Evolutionary conservation across 2,113 vertebrate species (phyloP), one percentile per base, ranked within the genome.

Genomic region (Cyanistes caeruleus): DNA sequence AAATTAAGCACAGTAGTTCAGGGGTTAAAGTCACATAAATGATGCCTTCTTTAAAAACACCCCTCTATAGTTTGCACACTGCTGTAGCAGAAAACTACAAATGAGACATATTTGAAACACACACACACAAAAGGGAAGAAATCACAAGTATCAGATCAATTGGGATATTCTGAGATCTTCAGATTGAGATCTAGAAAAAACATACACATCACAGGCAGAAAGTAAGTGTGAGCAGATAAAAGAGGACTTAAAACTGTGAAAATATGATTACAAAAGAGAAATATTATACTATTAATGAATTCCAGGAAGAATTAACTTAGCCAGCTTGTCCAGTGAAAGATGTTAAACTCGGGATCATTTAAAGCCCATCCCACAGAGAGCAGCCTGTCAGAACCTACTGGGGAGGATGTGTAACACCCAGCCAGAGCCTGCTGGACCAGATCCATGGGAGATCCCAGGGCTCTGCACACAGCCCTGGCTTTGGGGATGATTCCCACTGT

Each of bases 371-470:
- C 63, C 60, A 1, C 0, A 43, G 65, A 48, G 63, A 35, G 3
- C 25, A 65, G 49, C 13, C 79, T 39, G 16, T 30, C 20, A 33
- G 49, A 68, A 23, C 1, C 25, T 0, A 5, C 10, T 41, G n/a
- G 19, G 49, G 27, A 53, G 2, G 30, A 24, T 9, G 21, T 4
- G 20, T 7, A 5, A 27, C 65, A 25, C 2, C 20, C 65, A 67
- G 76, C 10, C 6, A 35, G 58, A 4, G 2, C 8, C 30, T 15
- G 2, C 2, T 19, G 48, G 1, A 25, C 65, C 52, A 18, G 20
- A 18, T 12, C 35, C 56, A 4, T 0, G 2, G 13, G 48, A 46
- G n/a, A 11, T 15, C 3, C 3, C 2, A 35, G 1, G 33, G 69
- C 73, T 73, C 19, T 73, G 72, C 41, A 31, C 43, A 28, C 46